Base-by-base conservation (phyloP, 2,888 invertebrate genomes). In the Dromius quadrimaculatus region DNA sequence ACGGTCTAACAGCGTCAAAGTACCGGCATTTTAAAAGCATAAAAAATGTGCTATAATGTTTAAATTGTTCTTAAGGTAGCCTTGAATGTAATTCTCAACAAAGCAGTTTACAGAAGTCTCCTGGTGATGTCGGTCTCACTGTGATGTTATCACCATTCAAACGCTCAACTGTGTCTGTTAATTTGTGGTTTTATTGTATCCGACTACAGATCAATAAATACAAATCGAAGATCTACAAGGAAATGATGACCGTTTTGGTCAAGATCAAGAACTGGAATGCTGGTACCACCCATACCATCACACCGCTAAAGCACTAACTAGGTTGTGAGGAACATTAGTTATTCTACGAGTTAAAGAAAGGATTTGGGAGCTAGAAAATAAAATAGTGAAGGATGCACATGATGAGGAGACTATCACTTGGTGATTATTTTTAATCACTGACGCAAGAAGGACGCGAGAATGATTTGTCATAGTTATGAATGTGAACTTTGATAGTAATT, bases 371-470 rank as follows among this genome's bases (percentile, higher is more conserved):
- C n/a, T n/a, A n/a, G n/a, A n/a, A n/a, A n/a, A n/a, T n/a, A n/a
- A 36, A 59, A 47, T 19, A 15, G 59, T 17, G 59, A 36, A 59
- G 59, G 59, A 59, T 59, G 59, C 59, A 59, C 50, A 19, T 20
- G 32, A 54, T 28, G 15, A 3, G n/a, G 54, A 23, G 23, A 54
- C 38, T 62, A 62, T 62, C 59, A 23, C 34, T 36, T 59, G 41
- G 41, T 62, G 62, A 62, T 62, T 62, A 62, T 62, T 62, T 62
- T 62, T 62, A 62, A 62, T 62, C 62, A 62, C 62, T 34, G 23
- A 41, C 36, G 36, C 38, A 41, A 62, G 62, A 62, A 62, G 62
- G 62, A 59, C 59, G 36, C 36, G 20, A 34, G 34, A 19, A 34
- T 36, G 34, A 59, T 59, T 36, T 59, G 59, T 59, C 59, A 59